A percentile compares a stretch with the other conserved stretches of the same genome.
Evolutionary conservation across 2,113 vertebrate genomes (phyloP).

Genomic region (Azemiops feae): DNA sequence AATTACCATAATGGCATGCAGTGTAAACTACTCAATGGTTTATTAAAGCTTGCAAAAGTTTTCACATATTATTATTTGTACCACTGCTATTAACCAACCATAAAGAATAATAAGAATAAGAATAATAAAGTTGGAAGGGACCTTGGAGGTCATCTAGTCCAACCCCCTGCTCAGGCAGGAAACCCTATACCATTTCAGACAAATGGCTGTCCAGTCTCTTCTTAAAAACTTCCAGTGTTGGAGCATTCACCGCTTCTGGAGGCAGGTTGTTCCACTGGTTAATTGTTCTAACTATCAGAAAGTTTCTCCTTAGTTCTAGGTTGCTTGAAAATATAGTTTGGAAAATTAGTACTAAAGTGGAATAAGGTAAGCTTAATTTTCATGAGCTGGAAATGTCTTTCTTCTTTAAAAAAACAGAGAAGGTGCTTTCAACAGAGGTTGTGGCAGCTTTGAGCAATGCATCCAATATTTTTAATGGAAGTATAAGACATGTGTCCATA

Average conservation of each 20-base stretch:
- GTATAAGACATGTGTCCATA: not conserved
- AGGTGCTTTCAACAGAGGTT: not conserved
- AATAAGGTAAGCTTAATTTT: not conserved
- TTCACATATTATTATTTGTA: not conserved
- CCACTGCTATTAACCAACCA: not conserved
- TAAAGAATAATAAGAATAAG: too few species aligned
- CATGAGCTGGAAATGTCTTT: not conserved
- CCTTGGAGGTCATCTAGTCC: too few species aligned
- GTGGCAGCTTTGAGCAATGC: not conserved
- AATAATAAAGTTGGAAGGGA: too few species aligned
- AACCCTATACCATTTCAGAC: too few species aligned
- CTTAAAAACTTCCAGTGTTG: too few species aligned
- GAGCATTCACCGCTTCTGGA: too few species aligned
- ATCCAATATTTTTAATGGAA: constrained; percentile 2
- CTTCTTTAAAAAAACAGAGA: not conserved
- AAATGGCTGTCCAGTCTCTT: too few species aligned
- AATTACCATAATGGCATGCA: not conserved
- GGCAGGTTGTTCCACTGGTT: too few species aligned
- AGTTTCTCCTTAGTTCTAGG: too few species aligned
- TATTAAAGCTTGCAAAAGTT: not conserved
- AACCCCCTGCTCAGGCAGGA: too few species aligned
- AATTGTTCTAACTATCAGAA: too few species aligned
- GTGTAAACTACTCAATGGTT: not conserved
- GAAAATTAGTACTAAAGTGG: not conserved
- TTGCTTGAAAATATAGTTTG: not conserved